A percentile compares a stretch with the other conserved stretches of the same genome.
Evolutionary conservation across 2,113 vertebrate species (phyloP).

Genomic region (Parus major): DNA sequence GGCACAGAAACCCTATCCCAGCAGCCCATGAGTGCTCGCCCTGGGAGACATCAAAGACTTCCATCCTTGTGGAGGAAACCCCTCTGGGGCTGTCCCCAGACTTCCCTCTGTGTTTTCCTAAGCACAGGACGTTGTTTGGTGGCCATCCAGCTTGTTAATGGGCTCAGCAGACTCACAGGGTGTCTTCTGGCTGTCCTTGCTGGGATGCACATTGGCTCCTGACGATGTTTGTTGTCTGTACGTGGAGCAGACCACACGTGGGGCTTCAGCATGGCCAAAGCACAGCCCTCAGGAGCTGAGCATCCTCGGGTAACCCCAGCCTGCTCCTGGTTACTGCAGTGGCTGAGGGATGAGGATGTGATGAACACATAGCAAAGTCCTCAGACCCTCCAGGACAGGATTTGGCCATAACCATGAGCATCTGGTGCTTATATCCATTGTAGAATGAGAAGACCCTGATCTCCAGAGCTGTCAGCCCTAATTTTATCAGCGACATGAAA

Average conservation of each 20-base stretch:
- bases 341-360: background rate
- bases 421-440: background rate
- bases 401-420: background rate
- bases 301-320: background rate
- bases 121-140: background rate
- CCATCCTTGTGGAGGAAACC: background rate
- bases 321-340: background rate
- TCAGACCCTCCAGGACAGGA: background rate
- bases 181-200: background rate
- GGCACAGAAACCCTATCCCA: background rate
- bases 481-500: background rate
- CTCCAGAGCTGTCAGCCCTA: background rate
- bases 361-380: background rate
- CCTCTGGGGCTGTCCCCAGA: background rate
- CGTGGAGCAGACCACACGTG: background rate
- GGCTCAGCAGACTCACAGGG: background rate
- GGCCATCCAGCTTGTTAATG: background rate
- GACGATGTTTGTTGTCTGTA: background rate
- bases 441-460: background rate
- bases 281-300: background rate
- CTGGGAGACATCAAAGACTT: background rate
- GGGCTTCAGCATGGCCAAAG: background rate
- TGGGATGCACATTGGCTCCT: background rate
- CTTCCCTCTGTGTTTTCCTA: background rate
- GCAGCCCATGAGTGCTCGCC: accelerated